Evolutionary conservation across 2,888 invertebrate species (phyloP), one percentile per base, ranked within the genome.

Genomic region (Syrista parreyssii): DNA sequence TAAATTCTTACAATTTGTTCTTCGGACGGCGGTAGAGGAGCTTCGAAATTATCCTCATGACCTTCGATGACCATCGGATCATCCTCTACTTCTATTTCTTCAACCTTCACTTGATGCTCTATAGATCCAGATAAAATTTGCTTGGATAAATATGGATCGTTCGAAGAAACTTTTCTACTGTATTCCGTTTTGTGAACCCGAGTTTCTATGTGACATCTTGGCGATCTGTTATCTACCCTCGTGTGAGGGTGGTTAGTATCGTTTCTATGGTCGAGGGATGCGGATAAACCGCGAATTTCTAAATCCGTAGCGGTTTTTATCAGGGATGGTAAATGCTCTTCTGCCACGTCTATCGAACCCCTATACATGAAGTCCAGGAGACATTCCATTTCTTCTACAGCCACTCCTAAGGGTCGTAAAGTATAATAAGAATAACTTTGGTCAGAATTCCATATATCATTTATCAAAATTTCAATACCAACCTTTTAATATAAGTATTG

Each of bases 361-460:
- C 94, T 94, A 90, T 95, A 95, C 94, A 95, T 95, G 82, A 95
- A 94, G 88, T 95, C 95, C 81, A 95, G 92, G 68, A 95, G 92
- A 80, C 94, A 93, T 88, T 94, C 94, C 92, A 95, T 94, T 90
- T 95, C 95, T 76, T 93, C 93, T 85, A 94, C 93, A 1, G 94
- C 93, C 35, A 95, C 94, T 75, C 94, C 94, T 90, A 73, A 0
- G 79, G 9, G 23, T 55, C 23, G 23, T 55, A 55, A 55, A 23
- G 55, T 55, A 55, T 1, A 76, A 75, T 74, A 68, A 74, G 71
- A 77, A 31, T 55, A 71, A 75, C 74, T 71, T n/a, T 36, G 55
- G 15, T 12, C 35, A 55, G 32, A 31, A 40, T 36, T 36, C 31
- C 12, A 0, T 12, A 15, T 74, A 23, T 1, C n/a, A 33, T 74